Evolutionary conservation across 1,140 invertebrate species (phyloP).

Genomic region (Diprion similis): DNA sequence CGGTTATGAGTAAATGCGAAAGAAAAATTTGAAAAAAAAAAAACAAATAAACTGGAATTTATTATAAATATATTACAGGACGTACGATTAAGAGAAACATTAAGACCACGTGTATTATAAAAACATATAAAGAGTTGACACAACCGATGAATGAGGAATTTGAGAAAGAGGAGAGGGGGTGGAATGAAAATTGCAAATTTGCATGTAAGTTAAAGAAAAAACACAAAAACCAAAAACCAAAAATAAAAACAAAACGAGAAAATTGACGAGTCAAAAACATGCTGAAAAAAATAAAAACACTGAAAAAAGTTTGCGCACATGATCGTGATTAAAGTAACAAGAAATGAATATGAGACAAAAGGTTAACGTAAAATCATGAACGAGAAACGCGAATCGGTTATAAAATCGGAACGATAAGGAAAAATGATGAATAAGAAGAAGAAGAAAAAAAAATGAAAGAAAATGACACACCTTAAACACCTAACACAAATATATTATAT

Average conservation of each 20-base stretch:
- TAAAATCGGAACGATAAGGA: constrained; percentile 34
- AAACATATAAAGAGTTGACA: too few species aligned
- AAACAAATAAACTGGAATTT: constrained; percentile 39
- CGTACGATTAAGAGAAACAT: constrained; percentile 11
- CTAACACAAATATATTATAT: constrained; percentile 37
- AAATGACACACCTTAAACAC: constrained; percentile 30
- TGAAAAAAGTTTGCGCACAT: constrained; percentile 23
- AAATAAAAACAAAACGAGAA: constrained; percentile 36
- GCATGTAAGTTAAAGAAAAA: too few species aligned
- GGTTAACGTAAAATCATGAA: constrained; percentile 24
- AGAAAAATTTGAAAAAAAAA: constrained; percentile 23
- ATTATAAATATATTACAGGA: constrained; percentile 45
- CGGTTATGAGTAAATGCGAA: constrained; percentile 10
- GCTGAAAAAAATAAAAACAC: background rate
- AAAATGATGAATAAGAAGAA: constrained; percentile 35
- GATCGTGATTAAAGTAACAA: constrained; percentile 40
- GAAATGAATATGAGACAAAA: constrained; percentile 30
- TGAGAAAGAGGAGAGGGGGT: constrained; percentile 11
- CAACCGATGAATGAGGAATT: background rate
- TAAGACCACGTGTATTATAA: background rate
- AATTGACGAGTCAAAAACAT: constrained; percentile 30
- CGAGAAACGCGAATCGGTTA: too few species aligned
- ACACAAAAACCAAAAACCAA: background rate
- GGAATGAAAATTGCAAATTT: background rate
- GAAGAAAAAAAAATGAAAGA: constrained; percentile 35